Evolutionary conservation across 2,888 invertebrate genomes (phyloP), one percentile per base, ranked within the genome.

Genomic region (Oscheius sp.): DNA sequence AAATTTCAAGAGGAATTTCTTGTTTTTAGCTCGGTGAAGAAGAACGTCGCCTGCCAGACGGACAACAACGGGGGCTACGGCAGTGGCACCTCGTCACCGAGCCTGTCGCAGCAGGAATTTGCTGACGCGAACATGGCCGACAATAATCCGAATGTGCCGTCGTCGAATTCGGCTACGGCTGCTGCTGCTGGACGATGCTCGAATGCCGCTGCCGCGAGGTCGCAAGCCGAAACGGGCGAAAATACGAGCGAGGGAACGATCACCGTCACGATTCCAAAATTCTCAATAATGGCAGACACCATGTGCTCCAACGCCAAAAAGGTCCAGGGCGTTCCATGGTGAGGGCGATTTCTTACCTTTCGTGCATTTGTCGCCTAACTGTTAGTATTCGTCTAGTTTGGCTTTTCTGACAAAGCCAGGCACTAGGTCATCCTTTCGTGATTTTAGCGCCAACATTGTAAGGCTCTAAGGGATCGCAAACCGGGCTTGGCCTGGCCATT

Each of bases 261-360:
- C 91, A 93, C 93, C 76, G 95, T 93, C 90, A 93, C 93, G 79
- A 95, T 98, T 68, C 93, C 93, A 82, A 94, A 95, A 91, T 94
- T 99, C 89, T 94, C 94, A 85, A 94, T 94, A 89, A 92, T 98
- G 86, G 94, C 94, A 88, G 93, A 93, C 82, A 92, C 92, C 21
- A 90, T 92, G 92, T 92, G 97, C 53, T 97, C 97, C 47, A 94
- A 94, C 48, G 94, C 96, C 10, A 96, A 95, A 88, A 95, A 94
- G 90, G 96, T 98, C 10, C 93, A 97, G 75, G 96, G 96, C 91
- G 92, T 99, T 85, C 98, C 98, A 78, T 99, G 98, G 98, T 91
- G 85, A 21, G 84, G 42, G 42, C 3, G 7, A 89, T 79, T 21
- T n/a, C 42, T 33, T 33, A 7, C 13, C 63, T 1, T 21, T 33